Percentiles rank a stretch among this genome's conserved stretches.
Evolutionary conservation across 2,113 vertebrate genomes (phyloP).

Genomic region (Zapus hudsonius): DNA sequence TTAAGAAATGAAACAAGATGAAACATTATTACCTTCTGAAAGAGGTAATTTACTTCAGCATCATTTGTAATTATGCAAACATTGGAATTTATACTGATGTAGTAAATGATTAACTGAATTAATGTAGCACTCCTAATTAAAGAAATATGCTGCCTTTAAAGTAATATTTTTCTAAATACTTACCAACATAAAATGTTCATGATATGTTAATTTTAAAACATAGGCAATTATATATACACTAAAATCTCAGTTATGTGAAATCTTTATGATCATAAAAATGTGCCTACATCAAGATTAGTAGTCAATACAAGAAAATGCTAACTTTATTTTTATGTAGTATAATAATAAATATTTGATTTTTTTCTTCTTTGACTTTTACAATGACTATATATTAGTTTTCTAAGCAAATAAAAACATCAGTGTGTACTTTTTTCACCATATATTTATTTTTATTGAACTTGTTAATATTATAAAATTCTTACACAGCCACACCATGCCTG

Average conservation of each 20-base stretch:
- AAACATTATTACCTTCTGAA: not conserved
- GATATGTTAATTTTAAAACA: constrained; percentile 9
- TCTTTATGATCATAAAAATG: not conserved
- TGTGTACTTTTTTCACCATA: not conserved
- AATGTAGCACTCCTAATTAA: not conserved
- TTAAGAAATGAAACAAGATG: not conserved
- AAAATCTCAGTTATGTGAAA: constrained; percentile 51
- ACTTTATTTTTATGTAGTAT: not conserved
- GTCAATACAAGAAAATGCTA: constrained; percentile 34
- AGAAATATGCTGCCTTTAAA: constrained; percentile 35
- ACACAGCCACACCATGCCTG: too few relatives aligned
- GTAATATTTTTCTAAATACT: not conserved
- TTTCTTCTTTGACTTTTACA: not conserved
- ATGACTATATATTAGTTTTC: not conserved
- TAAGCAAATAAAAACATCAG: not conserved
- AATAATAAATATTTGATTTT: not conserved
- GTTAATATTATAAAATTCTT: too few relatives aligned
- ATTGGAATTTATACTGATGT: not conserved
- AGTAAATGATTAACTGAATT: constrained; percentile 39
- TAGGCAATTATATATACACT: not conserved
- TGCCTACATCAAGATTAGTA: not conserved
- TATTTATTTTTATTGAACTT: not conserved
- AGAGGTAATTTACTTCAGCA: not conserved
- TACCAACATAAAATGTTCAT: constrained; percentile 23
- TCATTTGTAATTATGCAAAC: constrained; percentile 27